Percentiles rank a stretch among this genome's conserved stretches.
phyloP scores from a whole-genome alignment of 2,797 vertebrate species.

The Lepilemur ruficaudatus region DNA sequence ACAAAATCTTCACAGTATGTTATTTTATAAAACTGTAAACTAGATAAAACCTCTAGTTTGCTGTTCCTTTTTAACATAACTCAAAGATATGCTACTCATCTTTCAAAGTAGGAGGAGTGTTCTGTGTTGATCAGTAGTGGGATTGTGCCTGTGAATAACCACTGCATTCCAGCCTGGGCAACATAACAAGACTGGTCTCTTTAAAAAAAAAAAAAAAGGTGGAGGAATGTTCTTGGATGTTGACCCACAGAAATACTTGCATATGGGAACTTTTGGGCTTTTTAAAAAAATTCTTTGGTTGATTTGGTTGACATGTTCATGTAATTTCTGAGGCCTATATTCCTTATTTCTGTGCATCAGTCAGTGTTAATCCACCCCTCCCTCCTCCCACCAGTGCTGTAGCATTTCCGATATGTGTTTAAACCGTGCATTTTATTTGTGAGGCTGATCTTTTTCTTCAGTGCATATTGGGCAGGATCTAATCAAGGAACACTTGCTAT shows the following conservation, averaged over 20 bases:
- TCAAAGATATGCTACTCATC: background rate
- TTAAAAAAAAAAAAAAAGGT: background rate
- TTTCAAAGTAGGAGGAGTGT: background rate
- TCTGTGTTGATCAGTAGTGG: background rate
- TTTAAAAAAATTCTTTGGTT: background rate
- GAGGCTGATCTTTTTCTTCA: constrained; percentile 13
- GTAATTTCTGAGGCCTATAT: background rate
- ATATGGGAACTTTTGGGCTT: background rate
- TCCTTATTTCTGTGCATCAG: background rate
- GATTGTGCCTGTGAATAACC: background rate
- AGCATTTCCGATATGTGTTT: constrained; percentile 37
- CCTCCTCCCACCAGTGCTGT: background rate
- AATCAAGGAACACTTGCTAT: constrained; percentile 24
- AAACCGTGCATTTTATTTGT: constrained; percentile 42
- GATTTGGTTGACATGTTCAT: background rate
- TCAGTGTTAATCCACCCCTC: background rate
- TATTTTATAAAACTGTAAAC: background rate
- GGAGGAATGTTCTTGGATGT: background rate
- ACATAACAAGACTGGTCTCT: background rate
- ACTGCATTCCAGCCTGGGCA: background rate
- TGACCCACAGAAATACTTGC: background rate
- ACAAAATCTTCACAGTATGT: constrained; percentile 4
- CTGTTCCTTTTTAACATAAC: background rate
- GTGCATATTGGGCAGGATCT: background rate
- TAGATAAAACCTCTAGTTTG: background rate